Conservation (phyloP, 2,797 vertebrate species). For the Crypturellus tataupa region DNA sequence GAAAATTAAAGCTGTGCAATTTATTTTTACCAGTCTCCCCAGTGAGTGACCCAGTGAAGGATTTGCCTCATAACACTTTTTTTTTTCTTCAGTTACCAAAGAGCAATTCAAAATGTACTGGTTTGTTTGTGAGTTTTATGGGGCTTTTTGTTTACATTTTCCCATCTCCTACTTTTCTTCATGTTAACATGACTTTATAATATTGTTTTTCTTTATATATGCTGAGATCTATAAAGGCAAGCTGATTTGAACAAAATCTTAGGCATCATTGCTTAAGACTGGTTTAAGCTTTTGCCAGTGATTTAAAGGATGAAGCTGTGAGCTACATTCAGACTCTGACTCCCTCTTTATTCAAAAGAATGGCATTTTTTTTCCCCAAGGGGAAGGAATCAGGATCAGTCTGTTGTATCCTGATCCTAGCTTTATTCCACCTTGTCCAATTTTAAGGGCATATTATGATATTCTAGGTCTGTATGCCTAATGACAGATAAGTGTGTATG, state of each 20-base stretch:
- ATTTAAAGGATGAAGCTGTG: conserved; percentile 5
- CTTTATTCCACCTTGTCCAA: neutral
- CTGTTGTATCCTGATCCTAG: neutral
- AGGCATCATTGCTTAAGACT: neutral
- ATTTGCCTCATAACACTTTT: conserved; percentile 80
- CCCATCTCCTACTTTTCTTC: conserved; percentile 61
- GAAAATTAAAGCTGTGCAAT: conserved; percentile 85
- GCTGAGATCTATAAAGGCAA: conserved; percentile 56
- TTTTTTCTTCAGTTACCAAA: conserved; percentile 77
- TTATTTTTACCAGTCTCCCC: conserved; percentile 86
- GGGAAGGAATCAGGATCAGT: neutral
- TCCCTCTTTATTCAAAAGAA: neutral
- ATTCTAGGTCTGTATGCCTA: neutral
- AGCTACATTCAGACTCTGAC: neutral
- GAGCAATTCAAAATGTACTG: conserved; percentile 75
- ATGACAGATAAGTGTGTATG: neutral
- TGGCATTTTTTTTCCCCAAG: neutral
- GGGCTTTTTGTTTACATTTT: conserved; percentile 66
- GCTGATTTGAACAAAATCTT: conserved; percentile 3
- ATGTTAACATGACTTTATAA: conserved; percentile 34
- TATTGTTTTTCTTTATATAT: conserved; percentile 41
- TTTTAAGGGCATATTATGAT: neutral
- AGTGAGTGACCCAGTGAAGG: conserved; percentile 83
- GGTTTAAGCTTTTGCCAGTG: neutral
- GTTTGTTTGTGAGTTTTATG: conserved; percentile 67